Base-by-base conservation (phyloP, 2,113 vertebrate species). In the Machaerirhynchus nigripectus region DNA sequence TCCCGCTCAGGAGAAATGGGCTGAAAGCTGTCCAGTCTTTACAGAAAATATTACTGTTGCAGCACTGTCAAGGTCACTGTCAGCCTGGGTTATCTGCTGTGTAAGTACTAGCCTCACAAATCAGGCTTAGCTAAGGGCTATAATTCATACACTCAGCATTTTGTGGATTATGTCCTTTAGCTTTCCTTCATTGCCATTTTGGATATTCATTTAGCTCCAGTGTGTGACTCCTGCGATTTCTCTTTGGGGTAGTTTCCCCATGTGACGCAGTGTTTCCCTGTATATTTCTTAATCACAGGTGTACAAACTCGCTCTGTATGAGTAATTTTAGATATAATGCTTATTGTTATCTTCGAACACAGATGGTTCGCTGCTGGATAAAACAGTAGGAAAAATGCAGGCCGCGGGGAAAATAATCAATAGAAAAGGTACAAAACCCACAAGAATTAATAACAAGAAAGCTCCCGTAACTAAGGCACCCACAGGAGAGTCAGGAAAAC, bases 51-150 rank as follows among this genome's bases (percentile, higher is more conserved):
- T 50, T 49, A 61, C 60, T 46, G 55, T 80, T 95, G 87, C 67
- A 26, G 49, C 52, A 81, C 89, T 93, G 75, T 78, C 96, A 95
- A 97, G 96, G 97, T 97, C 96, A 52, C 90, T 94, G 93, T 84
- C 94, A 82, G 87, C 71, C 85, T 31, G 56, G 87, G 94, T 93
- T 95, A 92, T 96, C 79, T 89, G 53, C 70, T 97, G 68, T 71
- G 64, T 57, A 84, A 77, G 87, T 89, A 84, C 85, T 73, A 61
- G 84, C 68, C 57, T 3, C 87, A 80, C 49, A 84, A 90, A 95
- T 90, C 60, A 26, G 88, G 71, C 75, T 96, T 88, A 81, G 95
- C 92, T 59, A 79, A 89, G 77, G 80, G 79, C 70, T 76, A 8
- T 77, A 89, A 95, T 53, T 92, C 92, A 74, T 52, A n/a, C 6